Conservation (phyloP, 2,888 invertebrate species). For the Heterodera filipjevi region DNA sequence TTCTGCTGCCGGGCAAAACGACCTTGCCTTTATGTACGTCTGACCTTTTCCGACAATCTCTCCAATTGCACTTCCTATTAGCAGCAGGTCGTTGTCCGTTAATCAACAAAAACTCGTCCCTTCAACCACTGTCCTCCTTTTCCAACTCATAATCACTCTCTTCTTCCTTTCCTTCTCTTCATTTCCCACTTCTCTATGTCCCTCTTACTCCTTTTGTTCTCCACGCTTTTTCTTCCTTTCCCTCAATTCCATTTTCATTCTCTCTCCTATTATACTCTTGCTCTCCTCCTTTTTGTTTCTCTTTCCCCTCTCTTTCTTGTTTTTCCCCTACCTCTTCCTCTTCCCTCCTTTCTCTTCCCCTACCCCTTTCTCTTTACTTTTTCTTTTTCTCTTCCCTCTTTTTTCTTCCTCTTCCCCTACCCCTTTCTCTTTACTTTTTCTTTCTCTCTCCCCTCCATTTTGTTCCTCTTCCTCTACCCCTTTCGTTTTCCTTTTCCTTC, state of each 20-base stretch:
- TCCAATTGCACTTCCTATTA: slow-evolving; percentile 7
- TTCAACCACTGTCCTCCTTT: background rate
- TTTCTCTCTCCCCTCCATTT: background rate
- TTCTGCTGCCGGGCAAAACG: background rate
- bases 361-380: background rate
- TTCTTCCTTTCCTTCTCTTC: background rate
- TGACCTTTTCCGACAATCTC: background rate
- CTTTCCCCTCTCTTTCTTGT: background rate
- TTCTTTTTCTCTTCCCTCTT: background rate
- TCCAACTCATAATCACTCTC: no score
- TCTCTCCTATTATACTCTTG: background rate
- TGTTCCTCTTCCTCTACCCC: background rate
- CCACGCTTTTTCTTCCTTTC: no score
- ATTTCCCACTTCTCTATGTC: background rate
- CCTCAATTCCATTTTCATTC: background rate
- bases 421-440: background rate
- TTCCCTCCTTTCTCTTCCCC: background rate
- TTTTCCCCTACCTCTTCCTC: slow-evolving; percentile 14
- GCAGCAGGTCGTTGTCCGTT: background rate
- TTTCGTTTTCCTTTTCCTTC: background rate
- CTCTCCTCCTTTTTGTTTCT: background rate
- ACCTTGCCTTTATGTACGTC: background rate
- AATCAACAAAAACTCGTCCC: background rate
- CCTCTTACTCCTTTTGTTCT: background rate
- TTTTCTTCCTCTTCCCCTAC: slow-evolving; percentile 10